A percentile compares a stretch with the other conserved stretches of the same genome.
These are phyloP conservation scores for Cordylochernes scorpioides DNA, from an alignment of 2,888 invertebrate species.

Conservation along the genomic window DNA sequence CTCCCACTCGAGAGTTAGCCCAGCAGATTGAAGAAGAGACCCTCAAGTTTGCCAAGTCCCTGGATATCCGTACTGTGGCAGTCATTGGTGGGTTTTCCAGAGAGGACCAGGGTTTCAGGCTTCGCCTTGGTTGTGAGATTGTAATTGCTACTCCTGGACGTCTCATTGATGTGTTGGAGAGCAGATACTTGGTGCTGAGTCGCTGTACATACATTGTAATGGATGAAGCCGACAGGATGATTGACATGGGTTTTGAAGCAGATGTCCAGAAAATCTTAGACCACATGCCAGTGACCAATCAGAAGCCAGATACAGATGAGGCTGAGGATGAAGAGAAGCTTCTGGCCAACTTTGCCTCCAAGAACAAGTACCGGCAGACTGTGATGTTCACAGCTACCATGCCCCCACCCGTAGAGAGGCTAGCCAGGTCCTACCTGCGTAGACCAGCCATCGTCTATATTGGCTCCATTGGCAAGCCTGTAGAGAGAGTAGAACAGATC, in stretches of 20 bases:
- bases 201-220: conserved; percentile 87
- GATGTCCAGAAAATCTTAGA: conserved; percentile 84
- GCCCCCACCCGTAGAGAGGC: conserved; percentile 87
- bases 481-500: conserved; percentile 89
- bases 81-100: conserved; percentile 72
- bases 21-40: conserved; percentile 99
- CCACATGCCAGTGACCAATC: conserved; percentile 88
- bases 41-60: conserved; percentile 74
- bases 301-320: conserved; percentile 92
- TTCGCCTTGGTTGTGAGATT: conserved; percentile 91
- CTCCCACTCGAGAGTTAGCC: conserved; percentile 95
- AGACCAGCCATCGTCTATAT: conserved; percentile 93
- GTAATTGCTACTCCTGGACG: conserved; percentile 99
- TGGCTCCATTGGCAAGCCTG: conserved; percentile 84
- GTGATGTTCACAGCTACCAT: conserved; percentile 99
- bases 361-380: conserved; percentile 89
- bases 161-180: conserved; percentile 91
- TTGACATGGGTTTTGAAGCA: conserved; percentile 99
- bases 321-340: conserved; percentile 78
- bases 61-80: conserved; percentile 76
- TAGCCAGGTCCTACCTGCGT: conserved; percentile 76
- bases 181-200: conserved; percentile 78
- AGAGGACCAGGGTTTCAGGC: conserved; percentile 90
- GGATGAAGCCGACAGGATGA: conserved; percentile 74
- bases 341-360: conserved; percentile 73